A percentile compares a stretch with the other conserved stretches of the same genome.
Evolutionary conservation across 2,797 vertebrate species (phyloP).

Genomic region (Sebastes minor): DNA sequence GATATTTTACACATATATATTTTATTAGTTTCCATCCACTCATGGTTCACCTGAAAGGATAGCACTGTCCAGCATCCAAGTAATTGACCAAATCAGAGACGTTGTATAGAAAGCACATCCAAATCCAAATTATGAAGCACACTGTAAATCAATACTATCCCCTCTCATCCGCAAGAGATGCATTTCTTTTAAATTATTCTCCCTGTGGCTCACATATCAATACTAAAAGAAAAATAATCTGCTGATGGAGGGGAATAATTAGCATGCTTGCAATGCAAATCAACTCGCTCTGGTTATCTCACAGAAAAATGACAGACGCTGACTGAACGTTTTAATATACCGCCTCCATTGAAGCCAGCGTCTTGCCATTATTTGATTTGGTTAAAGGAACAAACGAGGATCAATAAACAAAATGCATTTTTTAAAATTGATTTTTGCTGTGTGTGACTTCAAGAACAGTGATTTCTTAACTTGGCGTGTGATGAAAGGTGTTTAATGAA

Average conservation of each 20-base stretch:
- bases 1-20: background rate
- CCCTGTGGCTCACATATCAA: slow-evolving; percentile 5
- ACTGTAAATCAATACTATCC: background rate
- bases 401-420: background rate
- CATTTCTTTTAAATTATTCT: background rate
- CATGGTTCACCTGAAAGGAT: background rate
- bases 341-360: background rate
- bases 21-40: slow-evolving; percentile 19
- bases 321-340: background rate
- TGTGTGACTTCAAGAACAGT: background rate
- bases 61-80: background rate
- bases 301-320: background rate
- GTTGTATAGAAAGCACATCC: background rate
- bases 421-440: background rate
- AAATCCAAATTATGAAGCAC: background rate
- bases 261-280: slow-evolving; percentile 5
- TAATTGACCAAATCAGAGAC: background rate
- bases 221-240: background rate
- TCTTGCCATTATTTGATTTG: background rate
- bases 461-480: background rate
- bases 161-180: background rate
- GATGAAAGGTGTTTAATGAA: slow-evolving; percentile 31
- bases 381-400: slow-evolving; percentile 5
- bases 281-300: slow-evolving; percentile 6
- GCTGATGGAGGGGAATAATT: slow-evolving; percentile 16